Evolutionary conservation across 2,888 invertebrate genomes (phyloP).

Genomic region (Leuctra nigra): DNA sequence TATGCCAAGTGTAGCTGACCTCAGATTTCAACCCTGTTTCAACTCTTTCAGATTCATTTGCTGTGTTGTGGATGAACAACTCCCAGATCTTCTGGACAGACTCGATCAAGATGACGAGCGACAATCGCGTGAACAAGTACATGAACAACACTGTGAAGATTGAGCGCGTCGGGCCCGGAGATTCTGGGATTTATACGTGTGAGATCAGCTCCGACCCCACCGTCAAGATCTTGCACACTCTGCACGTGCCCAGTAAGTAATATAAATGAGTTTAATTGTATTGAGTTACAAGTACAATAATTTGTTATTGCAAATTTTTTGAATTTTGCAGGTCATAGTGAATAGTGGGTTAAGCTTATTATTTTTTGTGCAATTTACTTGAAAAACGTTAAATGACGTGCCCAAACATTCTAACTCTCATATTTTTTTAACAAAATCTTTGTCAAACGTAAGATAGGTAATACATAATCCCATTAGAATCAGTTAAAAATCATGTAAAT

Average conservation of each 20-base stretch:
- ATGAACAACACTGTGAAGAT: constrained; percentile 23
- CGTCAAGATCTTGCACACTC: constrained; percentile 12
- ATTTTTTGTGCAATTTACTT: background rate
- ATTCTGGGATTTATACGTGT: constrained; percentile 24
- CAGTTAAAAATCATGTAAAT: too few species aligned
- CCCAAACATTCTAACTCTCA: too few species aligned
- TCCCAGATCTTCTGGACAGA: constrained; percentile 19
- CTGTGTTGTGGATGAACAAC: constrained; percentile 21
- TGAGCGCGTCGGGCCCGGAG: constrained; percentile 7
- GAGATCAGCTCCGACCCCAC: constrained; percentile 13
- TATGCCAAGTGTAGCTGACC: too few species aligned
- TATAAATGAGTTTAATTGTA: too few species aligned
- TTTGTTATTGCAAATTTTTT: background rate
- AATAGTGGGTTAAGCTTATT: too few species aligned
- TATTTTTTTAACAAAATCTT: too few species aligned
- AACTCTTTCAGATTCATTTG: constrained; percentile 12
- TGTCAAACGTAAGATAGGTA: too few species aligned
- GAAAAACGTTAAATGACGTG: too few species aligned
- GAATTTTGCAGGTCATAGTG: too few species aligned
- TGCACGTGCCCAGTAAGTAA: constrained; percentile 25
- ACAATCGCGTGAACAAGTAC: constrained; percentile 16
- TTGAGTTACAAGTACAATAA: background rate
- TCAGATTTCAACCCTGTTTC: too few species aligned
- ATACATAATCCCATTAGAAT: too few species aligned
- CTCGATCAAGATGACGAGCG: constrained; percentile 5